A percentile compares a stretch with the other conserved stretches of the same genome.
These are phyloP conservation scores for Listrodromus nycthemerus DNA, from an alignment of 2,888 invertebrate species.

Conservation along the genomic window DNA sequence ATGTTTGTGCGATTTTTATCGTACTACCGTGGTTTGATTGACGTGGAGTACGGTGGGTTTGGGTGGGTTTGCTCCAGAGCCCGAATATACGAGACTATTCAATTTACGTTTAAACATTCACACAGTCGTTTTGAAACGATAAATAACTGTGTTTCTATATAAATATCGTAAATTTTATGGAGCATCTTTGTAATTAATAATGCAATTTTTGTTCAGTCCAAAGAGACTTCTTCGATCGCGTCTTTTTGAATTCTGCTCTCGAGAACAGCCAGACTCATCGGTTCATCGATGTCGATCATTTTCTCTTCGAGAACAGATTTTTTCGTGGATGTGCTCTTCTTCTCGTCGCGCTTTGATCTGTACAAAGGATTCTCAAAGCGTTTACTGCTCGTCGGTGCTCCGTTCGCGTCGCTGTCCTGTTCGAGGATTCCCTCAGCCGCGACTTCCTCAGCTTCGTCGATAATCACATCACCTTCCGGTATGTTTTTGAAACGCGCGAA, in stretches of 20 bases:
- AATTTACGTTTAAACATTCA: neutral
- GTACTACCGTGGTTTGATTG: too few relatives aligned
- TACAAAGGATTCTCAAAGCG: slow-evolving; percentile 82
- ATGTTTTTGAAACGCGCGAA: slow-evolving; percentile 83
- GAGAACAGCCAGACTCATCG: slow-evolving; percentile 75
- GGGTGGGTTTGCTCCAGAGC: too few relatives aligned
- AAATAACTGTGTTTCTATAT: neutral
- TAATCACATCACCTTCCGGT: slow-evolving; percentile 78
- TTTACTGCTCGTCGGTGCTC: slow-evolving; percentile 67
- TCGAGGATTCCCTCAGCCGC: slow-evolving; percentile 23
- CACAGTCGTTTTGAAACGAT: neutral
- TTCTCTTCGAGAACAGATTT: slow-evolving; percentile 50
- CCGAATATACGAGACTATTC: too few relatives aligned
- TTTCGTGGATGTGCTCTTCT: slow-evolving; percentile 10
- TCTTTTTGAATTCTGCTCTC: slow-evolving; percentile 69
- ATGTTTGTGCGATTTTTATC: too few relatives aligned
- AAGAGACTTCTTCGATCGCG: slow-evolving; percentile 71
- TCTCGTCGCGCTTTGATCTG: slow-evolving; percentile 72
- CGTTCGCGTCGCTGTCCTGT: slow-evolving; percentile 47
- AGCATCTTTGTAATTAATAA: slow-evolving; percentile 22
- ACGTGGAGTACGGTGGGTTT: too few relatives aligned
- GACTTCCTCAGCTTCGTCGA: slow-evolving; percentile 64
- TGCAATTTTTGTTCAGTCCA: slow-evolving; percentile 68
- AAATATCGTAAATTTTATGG: neutral
- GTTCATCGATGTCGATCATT: slow-evolving; percentile 70